Evolutionary conservation across 2,797 vertebrate genomes (phyloP).

Genomic region (Scleropages formosus): DNA sequence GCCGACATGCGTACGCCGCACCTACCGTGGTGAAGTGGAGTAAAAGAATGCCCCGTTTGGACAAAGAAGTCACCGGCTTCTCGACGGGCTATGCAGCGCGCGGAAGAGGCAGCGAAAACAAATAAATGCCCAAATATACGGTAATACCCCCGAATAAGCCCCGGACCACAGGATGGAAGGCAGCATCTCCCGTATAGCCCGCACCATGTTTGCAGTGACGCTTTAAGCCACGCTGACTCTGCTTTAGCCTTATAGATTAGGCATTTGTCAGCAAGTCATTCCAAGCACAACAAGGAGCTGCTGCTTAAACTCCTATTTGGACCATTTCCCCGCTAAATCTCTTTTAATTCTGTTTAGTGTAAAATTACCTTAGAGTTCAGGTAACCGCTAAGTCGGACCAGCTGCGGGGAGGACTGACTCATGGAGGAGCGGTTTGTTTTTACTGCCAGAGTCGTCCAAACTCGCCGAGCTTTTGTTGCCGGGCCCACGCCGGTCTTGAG

Average conservation of each 20-base stretch:
- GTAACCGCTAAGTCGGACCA: constrained; percentile 72
- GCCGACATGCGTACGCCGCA: constrained; percentile 34
- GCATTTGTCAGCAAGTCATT: constrained; percentile 48
- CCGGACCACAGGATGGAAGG: not conserved
- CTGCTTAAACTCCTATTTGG: constrained; percentile 64
- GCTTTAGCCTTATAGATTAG: constrained; percentile 13
- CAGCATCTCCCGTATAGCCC: not conserved
- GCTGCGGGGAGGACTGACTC: constrained; percentile 65
- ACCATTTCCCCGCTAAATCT: constrained; percentile 72
- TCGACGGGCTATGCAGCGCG: constrained; percentile 74
- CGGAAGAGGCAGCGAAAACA: constrained; percentile 70
- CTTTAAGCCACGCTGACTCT: not conserved
- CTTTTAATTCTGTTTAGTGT: constrained; percentile 75
- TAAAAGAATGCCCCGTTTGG: constrained; percentile 69
- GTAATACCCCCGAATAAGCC: constrained; percentile 45
- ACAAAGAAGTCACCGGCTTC: constrained; percentile 70
- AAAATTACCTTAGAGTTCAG: constrained; percentile 71
- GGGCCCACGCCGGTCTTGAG: not conserved
- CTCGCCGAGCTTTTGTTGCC: not conserved
- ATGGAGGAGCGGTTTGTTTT: constrained; percentile 59
- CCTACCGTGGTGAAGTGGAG: constrained; percentile 5
- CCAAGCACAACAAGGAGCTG: constrained; percentile 58
- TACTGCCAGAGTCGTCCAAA: constrained; percentile 43
- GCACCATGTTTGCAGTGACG: constrained; percentile 14
- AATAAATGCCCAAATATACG: too few relatives aligned